Evolutionary conservation across 2,888 invertebrate species (phyloP).

Genomic region (Dasypogon diadema): DNA sequence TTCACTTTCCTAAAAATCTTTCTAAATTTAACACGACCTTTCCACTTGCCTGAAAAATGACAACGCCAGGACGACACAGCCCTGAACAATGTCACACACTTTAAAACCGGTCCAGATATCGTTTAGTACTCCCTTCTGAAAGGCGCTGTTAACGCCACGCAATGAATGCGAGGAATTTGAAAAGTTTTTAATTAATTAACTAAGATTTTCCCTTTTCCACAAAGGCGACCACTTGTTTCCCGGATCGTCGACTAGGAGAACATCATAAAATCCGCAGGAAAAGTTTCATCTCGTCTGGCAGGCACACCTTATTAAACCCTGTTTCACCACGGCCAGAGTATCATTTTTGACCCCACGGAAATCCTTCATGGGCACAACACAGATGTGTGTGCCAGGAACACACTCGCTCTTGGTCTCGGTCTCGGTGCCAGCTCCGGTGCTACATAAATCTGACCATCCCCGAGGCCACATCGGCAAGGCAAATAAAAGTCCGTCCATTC

Average conservation of each 20-base stretch:
- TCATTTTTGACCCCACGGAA: constrained; percentile 14
- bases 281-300: neutral
- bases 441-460: constrained; percentile 46
- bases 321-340: neutral
- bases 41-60: too few relatives aligned
- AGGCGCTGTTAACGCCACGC: constrained; percentile 4
- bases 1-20: too few relatives aligned
- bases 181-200: constrained; percentile 44
- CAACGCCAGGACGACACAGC: too few relatives aligned
- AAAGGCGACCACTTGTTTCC: neutral
- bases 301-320: constrained; percentile 36
- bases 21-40: too few relatives aligned
- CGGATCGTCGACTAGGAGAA: neutral
- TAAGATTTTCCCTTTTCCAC: constrained; percentile 38
- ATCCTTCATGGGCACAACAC: neutral
- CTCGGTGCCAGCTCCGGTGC: neutral
- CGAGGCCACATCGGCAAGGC: constrained; percentile 42
- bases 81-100: too few relatives aligned
- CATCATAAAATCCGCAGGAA: constrained; percentile 24
- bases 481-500: constrained; percentile 48
- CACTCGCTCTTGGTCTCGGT: too few relatives aligned
- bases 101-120: too few relatives aligned
- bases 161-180: constrained; percentile 32
- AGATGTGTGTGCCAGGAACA: neutral
- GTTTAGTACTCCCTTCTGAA: too few relatives aligned